Evolutionary conservation across 2,113 vertebrate genomes (phyloP).

Genomic region (Clupea harengus): DNA sequence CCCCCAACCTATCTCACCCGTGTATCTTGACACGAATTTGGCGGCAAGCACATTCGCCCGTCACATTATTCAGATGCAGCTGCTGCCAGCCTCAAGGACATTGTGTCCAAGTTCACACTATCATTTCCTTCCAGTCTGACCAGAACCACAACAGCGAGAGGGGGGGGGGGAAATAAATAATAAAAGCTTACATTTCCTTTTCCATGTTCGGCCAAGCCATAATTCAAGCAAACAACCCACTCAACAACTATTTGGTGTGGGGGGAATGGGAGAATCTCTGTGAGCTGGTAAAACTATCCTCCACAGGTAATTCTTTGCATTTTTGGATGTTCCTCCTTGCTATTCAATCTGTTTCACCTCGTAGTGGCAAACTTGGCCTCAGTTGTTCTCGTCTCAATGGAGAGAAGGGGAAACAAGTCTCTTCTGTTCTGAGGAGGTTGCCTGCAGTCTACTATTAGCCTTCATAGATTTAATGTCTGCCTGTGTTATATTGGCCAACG

Average conservation of each 20-base stretch:
- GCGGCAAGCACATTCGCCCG: conserved; percentile 29
- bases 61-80: conserved; percentile 57
- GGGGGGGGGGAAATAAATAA: conserved; percentile 2
- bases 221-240: conserved; percentile 53
- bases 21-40: conserved; percentile 53
- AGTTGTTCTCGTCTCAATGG: conserved; percentile 33
- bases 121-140: conserved; percentile 63
- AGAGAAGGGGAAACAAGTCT: conserved; percentile 38
- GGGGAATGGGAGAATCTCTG: conserved; percentile 44
- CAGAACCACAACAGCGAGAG: neutral
- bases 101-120: conserved; percentile 51
- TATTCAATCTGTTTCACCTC: conserved; percentile 24
- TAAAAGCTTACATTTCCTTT: conserved; percentile 47
- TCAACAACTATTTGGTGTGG: conserved; percentile 43
- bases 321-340: conserved; percentile 36
- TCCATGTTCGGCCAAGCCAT: conserved; percentile 49
- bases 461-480: neutral
- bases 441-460: neutral
- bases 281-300: conserved; percentile 38
- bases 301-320: conserved; percentile 28
- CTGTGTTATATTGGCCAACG: neutral
- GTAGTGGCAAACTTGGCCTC: conserved; percentile 19
- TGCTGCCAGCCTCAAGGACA: conserved; percentile 52
- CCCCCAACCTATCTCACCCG: conserved; percentile 57
- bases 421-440: neutral